Conservation (phyloP, 2,113 vertebrate genomes). For the Corythaeola cristata region DNA sequence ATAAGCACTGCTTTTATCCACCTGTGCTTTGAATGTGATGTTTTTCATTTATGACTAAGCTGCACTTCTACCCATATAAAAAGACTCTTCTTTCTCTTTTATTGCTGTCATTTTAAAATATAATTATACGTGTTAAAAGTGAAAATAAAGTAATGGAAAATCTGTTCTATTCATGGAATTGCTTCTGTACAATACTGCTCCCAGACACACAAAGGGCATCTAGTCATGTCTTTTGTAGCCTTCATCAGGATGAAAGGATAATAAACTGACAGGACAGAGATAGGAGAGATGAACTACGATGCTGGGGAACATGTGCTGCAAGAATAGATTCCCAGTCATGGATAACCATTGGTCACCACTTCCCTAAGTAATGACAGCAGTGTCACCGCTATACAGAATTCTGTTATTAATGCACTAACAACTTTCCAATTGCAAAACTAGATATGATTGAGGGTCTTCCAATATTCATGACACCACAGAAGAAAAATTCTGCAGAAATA, state of each 20-base stretch:
- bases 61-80: background rate
- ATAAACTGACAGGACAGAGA: background rate
- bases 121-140: slow-evolving; percentile 3
- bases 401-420: background rate
- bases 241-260: background rate
- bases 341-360: background rate
- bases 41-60: slow-evolving; percentile 12
- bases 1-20: background rate
- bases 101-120: background rate
- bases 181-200: background rate
- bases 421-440: background rate
- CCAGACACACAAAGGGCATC: background rate
- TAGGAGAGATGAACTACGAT: background rate
- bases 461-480: background rate
- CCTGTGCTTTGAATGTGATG: background rate
- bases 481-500: background rate
- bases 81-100: background rate
- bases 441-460: background rate
- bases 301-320: background rate
- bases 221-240: background rate
- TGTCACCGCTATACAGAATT: background rate
- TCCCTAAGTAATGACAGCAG: background rate
- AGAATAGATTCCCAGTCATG: background rate
- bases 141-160: background rate
- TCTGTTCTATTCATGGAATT: background rate